phyloP scores from a whole-genome alignment of 2,888 invertebrate species.

The Zygaena filipendulae region DNA sequence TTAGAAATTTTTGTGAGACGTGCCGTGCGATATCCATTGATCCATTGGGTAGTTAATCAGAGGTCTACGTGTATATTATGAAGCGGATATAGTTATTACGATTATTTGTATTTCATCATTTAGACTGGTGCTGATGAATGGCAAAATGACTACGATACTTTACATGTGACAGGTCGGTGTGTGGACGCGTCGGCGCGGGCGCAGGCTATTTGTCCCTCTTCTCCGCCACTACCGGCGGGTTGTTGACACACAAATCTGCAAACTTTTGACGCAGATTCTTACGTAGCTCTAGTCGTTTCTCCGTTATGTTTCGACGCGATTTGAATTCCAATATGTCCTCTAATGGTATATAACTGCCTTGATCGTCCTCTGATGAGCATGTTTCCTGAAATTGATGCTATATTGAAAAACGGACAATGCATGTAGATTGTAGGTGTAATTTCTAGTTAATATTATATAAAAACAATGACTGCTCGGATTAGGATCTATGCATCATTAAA shows the following conservation, averaged over 20 bases:
- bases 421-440: neutral
- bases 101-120: no score
- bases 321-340: constrained; percentile 91
- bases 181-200: no score
- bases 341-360: constrained; percentile 85
- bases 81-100: no score
- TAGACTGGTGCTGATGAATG: no score
- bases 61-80: no score
- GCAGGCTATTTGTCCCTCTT: constrained; percentile 25
- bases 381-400: constrained; percentile 80
- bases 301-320: constrained; percentile 81
- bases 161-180: neutral
- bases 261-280: constrained; percentile 86
- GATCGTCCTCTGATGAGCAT: constrained; percentile 81
- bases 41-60: no score
- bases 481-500: no score
- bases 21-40: no score
- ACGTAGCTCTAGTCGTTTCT: constrained; percentile 84
- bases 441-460: no score
- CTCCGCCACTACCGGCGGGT: constrained; percentile 30
- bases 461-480: no score
- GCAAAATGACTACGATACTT: constrained; percentile 4
- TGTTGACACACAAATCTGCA: constrained; percentile 77
- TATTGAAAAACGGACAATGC: constrained; percentile 5
- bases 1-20: no score